phyloP scores from a whole-genome alignment of 2,113 vertebrate species.

The Tragelaphus strepsiceros region DNA sequence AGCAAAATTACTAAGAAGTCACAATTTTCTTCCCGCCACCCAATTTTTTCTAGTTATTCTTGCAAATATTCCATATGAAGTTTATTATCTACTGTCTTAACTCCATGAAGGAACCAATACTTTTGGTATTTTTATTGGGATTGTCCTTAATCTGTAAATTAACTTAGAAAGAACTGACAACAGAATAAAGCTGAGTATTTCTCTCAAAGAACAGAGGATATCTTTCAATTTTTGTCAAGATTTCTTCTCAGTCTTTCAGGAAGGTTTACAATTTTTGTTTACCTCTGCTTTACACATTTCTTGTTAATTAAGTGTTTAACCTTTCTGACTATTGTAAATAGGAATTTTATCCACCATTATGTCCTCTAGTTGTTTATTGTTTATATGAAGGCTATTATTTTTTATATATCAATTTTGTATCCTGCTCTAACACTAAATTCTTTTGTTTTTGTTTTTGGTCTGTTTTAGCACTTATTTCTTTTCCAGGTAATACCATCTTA shows the following conservation, averaged over 20 bases:
- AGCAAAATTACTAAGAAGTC: not conserved
- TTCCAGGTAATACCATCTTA: not conserved
- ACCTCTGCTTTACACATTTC: not conserved
- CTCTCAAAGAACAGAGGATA: not conserved
- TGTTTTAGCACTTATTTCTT: not conserved
- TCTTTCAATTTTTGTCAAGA: not conserved
- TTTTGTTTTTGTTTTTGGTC: not conserved
- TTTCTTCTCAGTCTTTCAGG: not conserved
- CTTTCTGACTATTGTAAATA: not conserved
- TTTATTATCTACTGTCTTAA: not conserved
- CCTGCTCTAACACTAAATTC: not conserved
- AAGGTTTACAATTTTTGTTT: not conserved
- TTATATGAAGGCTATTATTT: not conserved
- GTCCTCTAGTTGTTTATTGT: not conserved
- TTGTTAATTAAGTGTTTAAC: not conserved
- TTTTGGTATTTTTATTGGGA: not conserved
- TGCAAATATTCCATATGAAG: not conserved
- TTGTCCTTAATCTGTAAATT: not conserved
- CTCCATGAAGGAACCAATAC: not conserved
- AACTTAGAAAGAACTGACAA: not conserved
- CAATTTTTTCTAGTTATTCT: not conserved
- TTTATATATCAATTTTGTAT: not conserved
- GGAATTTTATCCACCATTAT: not conserved
- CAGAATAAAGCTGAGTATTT: not conserved
- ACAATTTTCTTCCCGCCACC: not conserved